A percentile compares a stretch with the other conserved stretches of the same genome.
These are phyloP conservation scores for Saccopteryx leptura DNA, from an alignment of 2,113 vertebrate species.

Conservation along the genomic window DNA sequence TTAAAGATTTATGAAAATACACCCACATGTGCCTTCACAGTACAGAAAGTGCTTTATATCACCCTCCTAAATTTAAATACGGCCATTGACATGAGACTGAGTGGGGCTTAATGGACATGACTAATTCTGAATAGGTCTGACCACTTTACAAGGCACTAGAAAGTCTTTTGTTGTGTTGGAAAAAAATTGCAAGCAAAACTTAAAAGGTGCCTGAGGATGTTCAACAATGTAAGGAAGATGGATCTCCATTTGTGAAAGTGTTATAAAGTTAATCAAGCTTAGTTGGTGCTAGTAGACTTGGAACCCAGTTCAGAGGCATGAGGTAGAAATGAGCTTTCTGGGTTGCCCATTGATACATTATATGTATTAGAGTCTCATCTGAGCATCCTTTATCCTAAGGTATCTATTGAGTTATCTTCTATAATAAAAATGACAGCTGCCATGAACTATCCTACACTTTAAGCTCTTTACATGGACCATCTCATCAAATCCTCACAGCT, in stretches of 20 bases:
- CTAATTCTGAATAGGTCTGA: background rate
- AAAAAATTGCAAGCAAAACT: background rate
- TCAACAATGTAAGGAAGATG: background rate
- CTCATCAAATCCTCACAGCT: constrained; percentile 14
- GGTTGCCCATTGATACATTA: background rate
- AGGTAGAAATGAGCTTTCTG: background rate
- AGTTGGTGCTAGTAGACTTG: background rate
- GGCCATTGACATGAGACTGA: background rate
- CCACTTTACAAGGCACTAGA: background rate
- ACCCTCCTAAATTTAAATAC: constrained; percentile 11
- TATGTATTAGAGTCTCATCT: background rate
- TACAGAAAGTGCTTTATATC: background rate
- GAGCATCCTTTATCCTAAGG: constrained; percentile 1
- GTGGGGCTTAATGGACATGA: background rate
- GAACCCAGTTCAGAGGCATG: background rate
- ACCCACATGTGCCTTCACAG: background rate
- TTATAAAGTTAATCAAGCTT: constrained; percentile 3
- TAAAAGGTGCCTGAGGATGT: background rate
- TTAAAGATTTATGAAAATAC: background rate
- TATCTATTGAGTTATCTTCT: background rate
- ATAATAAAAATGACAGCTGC: background rate
- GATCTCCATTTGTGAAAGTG: constrained; percentile 20
- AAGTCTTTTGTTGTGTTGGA: constrained; percentile 37
- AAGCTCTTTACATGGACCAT: background rate
- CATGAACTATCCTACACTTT: background rate